Conservation (phyloP, 2,888 invertebrate genomes). For the Leucoma salicis region DNA sequence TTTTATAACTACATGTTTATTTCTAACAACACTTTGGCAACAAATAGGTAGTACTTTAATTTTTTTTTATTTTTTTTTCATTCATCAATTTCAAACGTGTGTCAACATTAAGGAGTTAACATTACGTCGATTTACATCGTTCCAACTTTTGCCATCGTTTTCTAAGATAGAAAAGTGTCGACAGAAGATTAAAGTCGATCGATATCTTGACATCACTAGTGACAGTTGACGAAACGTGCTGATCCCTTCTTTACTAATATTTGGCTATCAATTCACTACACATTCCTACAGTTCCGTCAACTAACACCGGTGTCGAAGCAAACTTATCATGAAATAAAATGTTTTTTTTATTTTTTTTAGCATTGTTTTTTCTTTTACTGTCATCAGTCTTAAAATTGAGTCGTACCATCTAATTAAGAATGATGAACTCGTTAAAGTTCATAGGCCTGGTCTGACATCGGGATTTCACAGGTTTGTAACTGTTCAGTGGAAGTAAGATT, state of each 20-base stretch:
- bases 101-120: slow-evolving; percentile 64
- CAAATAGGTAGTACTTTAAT: slow-evolving; percentile 74
- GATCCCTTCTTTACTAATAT: slow-evolving; percentile 43
- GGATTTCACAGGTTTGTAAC: slow-evolving; percentile 36
- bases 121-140: slow-evolving; percentile 52
- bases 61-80: slow-evolving; percentile 44
- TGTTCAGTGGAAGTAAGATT: slow-evolving; percentile 49
- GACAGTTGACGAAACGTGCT: slow-evolving; percentile 46
- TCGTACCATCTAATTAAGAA: slow-evolving; percentile 80
- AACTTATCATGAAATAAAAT: slow-evolving; percentile 51
- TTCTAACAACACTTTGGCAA: slow-evolving; percentile 82
- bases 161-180: slow-evolving; percentile 66
- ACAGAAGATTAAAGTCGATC: slow-evolving; percentile 53
- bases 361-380: slow-evolving; percentile 56
- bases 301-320: slow-evolving; percentile 38
- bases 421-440: slow-evolving; percentile 72
- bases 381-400: slow-evolving; percentile 83
- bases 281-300: slow-evolving; percentile 46
- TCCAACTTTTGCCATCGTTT: slow-evolving; percentile 61
- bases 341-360: slow-evolving; percentile 48
- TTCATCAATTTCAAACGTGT: slow-evolving; percentile 62
- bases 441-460: slow-evolving; percentile 74
- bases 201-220: slow-evolving; percentile 42
- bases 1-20: slow-evolving; percentile 77
- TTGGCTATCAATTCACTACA: slow-evolving; percentile 62